phyloP scores from a whole-genome alignment of 2,888 invertebrate genomes.

The Agrochola circellaris region DNA sequence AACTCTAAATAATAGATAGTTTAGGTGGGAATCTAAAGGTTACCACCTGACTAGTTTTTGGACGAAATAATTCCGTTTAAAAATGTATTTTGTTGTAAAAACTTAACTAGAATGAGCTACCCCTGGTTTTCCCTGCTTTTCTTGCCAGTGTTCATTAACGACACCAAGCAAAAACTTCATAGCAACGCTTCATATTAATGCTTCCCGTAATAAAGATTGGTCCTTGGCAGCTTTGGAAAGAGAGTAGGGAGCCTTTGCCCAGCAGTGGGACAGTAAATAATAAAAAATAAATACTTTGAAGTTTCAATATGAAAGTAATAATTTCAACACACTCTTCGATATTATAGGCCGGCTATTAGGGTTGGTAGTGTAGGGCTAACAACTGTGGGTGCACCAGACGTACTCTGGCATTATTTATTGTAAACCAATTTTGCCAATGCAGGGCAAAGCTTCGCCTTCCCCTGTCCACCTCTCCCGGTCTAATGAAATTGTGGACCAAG shows the following conservation, averaged over 20 bases:
- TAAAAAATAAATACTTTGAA: neutral
- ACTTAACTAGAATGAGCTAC: neutral
- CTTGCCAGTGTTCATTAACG: slow-evolving; percentile 12
- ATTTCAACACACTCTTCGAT: neutral
- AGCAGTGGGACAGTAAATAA: no score
- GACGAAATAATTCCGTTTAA: neutral
- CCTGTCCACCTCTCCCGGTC: neutral
- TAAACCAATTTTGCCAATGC: neutral
- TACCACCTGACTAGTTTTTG: neutral
- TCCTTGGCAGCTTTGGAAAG: no score
- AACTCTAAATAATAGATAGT: slow-evolving; percentile 17
- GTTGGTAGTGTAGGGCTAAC: neutral
- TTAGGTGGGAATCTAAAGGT: slow-evolving; percentile 13
- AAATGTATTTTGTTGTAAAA: neutral
- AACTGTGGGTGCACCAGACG: neutral
- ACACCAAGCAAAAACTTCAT: neutral
- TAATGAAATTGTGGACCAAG: neutral
- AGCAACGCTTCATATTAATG: neutral
- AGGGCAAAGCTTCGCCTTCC: no score
- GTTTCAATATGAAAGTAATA: neutral
- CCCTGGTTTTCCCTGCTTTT: neutral
- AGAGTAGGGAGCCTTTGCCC: no score
- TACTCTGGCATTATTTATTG: neutral
- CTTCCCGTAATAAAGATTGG: no score
- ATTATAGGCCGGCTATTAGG: neutral